Evolutionary conservation across 2,797 vertebrate species (phyloP), one percentile per base, ranked within the genome.

Genomic region (Chiroxiphia lanceolata): DNA sequence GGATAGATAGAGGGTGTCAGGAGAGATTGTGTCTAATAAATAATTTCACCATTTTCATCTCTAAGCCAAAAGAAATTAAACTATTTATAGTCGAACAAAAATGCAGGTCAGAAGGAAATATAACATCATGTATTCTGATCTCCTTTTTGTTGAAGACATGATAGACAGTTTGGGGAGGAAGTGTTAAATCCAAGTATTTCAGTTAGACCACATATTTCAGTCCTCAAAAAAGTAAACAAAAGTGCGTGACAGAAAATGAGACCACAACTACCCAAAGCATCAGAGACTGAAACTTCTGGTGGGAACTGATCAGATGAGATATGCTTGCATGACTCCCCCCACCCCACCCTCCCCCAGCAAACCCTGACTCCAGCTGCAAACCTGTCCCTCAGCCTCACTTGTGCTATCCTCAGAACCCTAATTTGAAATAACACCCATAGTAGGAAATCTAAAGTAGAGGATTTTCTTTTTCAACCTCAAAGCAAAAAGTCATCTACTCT

Each of bases 221-320:
- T 75, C 63, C 77, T 79, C 64, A 26, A 59, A 81, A 80, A 83
- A 60, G n/a, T 63, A 29, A 72, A 53, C 29, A 53, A 87, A 40
- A 4, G 5, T 48, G 27, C 45, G 77, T 51, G 87, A 85, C 72
- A 89, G 68, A 77, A 69, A 85, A 72, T 47, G 50, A 90, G 79
- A 91, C 33, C 70, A 56, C 81, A 89, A 38, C 17, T 89, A 51
- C 47, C 18, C 47, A 78, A 93, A 83, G 69, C 38, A 91, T 31
- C 69, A 91, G 65, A 80, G 10, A 44, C 51, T 20, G 51, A 91
- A 76, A 61, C 60, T 69, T 94, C 83, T 86, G 87, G 42, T 69
- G 65, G 83, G 77, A 93, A 54, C 27, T 36, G 80, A 88, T 82
- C 71, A 94, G 77, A 86, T 85, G 53, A 80, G 64, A 88, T n/a